A percentile compares a stretch with the other conserved stretches of the same genome.
phyloP scores from a whole-genome alignment of 1,140 invertebrate genomes.

The Apocrypta bakeri region DNA sequence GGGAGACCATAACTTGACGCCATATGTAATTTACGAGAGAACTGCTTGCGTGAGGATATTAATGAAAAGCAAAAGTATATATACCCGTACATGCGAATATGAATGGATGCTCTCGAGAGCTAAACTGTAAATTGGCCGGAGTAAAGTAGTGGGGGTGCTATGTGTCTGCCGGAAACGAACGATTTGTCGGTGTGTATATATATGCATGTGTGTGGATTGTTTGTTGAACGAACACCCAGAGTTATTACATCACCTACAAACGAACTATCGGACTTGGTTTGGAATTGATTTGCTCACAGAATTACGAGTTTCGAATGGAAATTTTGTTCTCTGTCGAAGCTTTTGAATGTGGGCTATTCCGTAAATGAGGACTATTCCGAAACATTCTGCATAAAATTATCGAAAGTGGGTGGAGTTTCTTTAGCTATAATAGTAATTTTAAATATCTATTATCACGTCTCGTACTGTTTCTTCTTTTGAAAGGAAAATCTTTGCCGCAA shows the following conservation, averaged over 20 bases:
- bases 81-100: neutral
- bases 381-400: too few relatives aligned
- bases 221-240: neutral
- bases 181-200: slow-evolving; percentile 21
- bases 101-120: neutral
- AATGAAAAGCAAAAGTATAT: slow-evolving; percentile 18
- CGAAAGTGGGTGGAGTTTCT: neutral
- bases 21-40: neutral
- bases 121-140: slow-evolving; percentile 13
- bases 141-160: neutral
- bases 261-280: too few relatives aligned
- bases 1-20: too few relatives aligned
- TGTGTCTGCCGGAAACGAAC: neutral
- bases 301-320: neutral
- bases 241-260: too few relatives aligned
- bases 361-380: too few relatives aligned
- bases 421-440: neutral
- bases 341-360: neutral
- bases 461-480: too few relatives aligned
- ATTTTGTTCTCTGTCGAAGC: neutral
- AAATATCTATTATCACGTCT: too few relatives aligned
- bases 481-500: too few relatives aligned
- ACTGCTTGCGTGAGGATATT: neutral
- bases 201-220: neutral
- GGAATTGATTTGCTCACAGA: neutral